Evolutionary conservation across 1,140 invertebrate species (phyloP).

Genomic region (Medauroidea extradentata): DNA sequence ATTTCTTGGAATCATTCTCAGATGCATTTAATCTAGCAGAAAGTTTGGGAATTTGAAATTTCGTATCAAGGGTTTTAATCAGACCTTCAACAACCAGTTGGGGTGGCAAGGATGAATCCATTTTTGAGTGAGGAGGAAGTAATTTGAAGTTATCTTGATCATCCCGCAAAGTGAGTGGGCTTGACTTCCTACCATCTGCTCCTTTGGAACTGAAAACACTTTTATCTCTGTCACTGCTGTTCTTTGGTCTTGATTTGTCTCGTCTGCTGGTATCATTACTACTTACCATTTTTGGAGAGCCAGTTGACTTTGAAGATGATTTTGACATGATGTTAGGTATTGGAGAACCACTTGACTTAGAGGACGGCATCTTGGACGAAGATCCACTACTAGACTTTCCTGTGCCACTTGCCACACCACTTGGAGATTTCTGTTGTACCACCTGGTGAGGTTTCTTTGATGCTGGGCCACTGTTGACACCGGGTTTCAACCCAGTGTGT

Average conservation of each 20-base stretch:
- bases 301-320: constrained; percentile 29
- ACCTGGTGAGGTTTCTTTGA: constrained; percentile 64
- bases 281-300: constrained; percentile 44
- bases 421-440: constrained; percentile 37
- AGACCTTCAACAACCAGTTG: constrained; percentile 61
- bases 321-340: constrained; percentile 43
- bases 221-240: constrained; percentile 9
- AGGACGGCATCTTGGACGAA: constrained; percentile 25
- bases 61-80: constrained; percentile 73
- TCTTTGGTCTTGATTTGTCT: constrained; percentile 14
- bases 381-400: neutral
- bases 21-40: constrained; percentile 51
- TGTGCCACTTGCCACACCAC: constrained; percentile 45
- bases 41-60: constrained; percentile 82
- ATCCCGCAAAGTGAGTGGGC: constrained; percentile 54
- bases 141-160: constrained; percentile 57
- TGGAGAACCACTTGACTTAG: constrained; percentile 45
- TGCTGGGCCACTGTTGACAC: constrained; percentile 72
- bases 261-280: constrained; percentile 35
- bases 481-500: constrained; percentile 78
- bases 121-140: constrained; percentile 46
- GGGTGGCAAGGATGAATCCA: constrained; percentile 48
- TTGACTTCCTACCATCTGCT: constrained; percentile 51
- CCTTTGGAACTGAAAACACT: constrained; percentile 11
- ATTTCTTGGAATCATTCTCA: constrained; percentile 25